Evolutionary conservation across 2,797 vertebrate genomes (phyloP), one percentile per base, ranked within the genome.

Genomic region (Onychomys leucogaster): DNA sequence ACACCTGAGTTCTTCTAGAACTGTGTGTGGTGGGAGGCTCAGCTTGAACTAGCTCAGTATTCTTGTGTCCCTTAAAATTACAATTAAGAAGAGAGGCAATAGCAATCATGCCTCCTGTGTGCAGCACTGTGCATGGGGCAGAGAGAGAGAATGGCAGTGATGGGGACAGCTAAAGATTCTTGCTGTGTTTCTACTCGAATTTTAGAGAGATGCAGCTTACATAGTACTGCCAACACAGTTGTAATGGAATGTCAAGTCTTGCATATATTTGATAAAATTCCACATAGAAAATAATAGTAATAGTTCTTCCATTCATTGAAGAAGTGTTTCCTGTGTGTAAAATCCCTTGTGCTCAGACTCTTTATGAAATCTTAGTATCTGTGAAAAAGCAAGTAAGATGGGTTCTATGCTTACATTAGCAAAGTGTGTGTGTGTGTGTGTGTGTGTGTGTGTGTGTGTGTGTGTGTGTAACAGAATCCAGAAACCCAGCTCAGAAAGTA

Each of bases 291-390:
- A 52, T 57, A 95, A 55, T 63, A 83, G 11, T 46, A 89, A 49
- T 67, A 89, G 57, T 52, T 81, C 11, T 17, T 87, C 87, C 80
- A 90, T 43, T 96, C 78, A 12, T 85, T 77, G 55, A 77, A 21
- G 55, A 77, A 21, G n/a, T 76, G 71, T 37, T 87, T 89, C 61
- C 61, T 91, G 71, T 14, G 25, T 57, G 57, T 61, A 49, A 93
- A 97, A 95, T 85, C 49, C 29, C 59, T 89, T 73, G 29, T 85
- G n/a, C 12, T 88, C 34, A 75, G 76, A 41, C 7, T 0, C 29
- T 71, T 46, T 63, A 9, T 43, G 43, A 93, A 95, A 96, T 83
- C 8, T 65, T 16, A 87, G 21, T 90, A 94, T 94, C 8, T 86
- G 25, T 14, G 94, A 52, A 90, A 78, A 94, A 87, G 1, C n/a